Base-by-base conservation (phyloP, 92 coral and sea anemone species). In the Parazoanthus darwini region DNA sequence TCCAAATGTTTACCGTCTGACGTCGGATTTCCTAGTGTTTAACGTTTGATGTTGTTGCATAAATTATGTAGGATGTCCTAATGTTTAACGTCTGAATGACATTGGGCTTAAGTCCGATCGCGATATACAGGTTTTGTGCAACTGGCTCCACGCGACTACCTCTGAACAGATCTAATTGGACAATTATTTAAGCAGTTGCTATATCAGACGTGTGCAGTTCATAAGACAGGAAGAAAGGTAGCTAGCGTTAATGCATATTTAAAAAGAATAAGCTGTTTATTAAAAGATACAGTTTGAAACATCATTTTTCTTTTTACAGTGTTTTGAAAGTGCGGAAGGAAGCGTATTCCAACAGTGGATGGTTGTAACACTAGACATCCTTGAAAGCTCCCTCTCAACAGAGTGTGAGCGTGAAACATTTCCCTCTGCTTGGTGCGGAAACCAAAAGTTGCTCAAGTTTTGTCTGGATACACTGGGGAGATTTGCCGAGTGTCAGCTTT, bases 391-490 rank as follows among this genome's bases (percentile, higher is more conserved):
- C 6, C 25, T 84, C 51, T 70, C 43, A 48, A 14, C 67, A 4
- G 66, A 84, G 26, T 54, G 51, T 50, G 51, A 29, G 22, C 65
- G n/a, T 22, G 8, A 44, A 8, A 26, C 87, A 23, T 46, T 65
- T 15, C 77, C 65, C 39, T n/a, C 46, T 70, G 22, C 66, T 70
- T 84, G 22, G 43, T 70, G 72, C 46, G 91, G 90, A 25, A 91
- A 89, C 87, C 88, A 91, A 68, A 91, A 86, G 79, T 77, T 91
- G 13, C 88, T 91, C 71, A 91, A 89, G 63, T 80, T 88, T 51
- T 85, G 71, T 33, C 6, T 91, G 59, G 93, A 80, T 50, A 73
- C 88, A 54, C 68, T 91, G 18, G 48, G 80, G 35, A 79, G 85
- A 25, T 81, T 91, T 85, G 85, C 93, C 15, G 90, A 88, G 74